Percentiles rank a stretch among this genome's conserved stretches.
phyloP scores from a whole-genome alignment of 1,140 invertebrate species.

The Drosophila nasuta region DNA sequence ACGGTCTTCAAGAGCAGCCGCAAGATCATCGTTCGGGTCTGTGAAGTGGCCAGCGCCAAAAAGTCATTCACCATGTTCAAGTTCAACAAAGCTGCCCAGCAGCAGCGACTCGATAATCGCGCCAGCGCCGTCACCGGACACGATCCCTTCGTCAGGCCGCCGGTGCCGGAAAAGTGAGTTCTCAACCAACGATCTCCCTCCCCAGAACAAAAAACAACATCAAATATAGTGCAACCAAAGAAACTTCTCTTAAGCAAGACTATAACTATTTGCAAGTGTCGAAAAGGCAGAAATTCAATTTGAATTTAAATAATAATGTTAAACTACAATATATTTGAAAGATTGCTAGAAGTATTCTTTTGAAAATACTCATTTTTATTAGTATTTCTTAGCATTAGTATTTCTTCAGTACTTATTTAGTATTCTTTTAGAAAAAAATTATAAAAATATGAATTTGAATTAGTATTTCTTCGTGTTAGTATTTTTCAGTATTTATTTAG shows the following conservation, averaged over 20 bases:
- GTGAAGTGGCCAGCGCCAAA: conserved; percentile 84
- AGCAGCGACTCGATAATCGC: conserved; percentile 87
- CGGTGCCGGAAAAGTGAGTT: conserved; percentile 86
- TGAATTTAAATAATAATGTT: too few species aligned
- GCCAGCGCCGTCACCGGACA: conserved; percentile 90
- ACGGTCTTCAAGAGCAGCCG: conserved; percentile 85
- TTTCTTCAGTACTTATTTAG: too few species aligned
- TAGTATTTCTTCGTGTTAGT: too few species aligned
- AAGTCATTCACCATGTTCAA: conserved; percentile 89
- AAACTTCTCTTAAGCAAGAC: not conserved
- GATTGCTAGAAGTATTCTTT: too few species aligned
- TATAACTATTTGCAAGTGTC: not conserved
- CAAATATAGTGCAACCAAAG: not conserved
- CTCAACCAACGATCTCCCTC: not conserved
- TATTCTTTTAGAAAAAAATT: too few species aligned
- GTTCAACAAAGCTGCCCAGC: conserved; percentile 90
- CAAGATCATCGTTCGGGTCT: conserved; percentile 84
- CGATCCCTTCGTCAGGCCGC: conserved; percentile 90
- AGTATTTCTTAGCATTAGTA: too few species aligned
- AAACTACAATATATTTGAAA: too few species aligned
- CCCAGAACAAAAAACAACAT: not conserved
- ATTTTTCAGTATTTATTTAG: too few species aligned
- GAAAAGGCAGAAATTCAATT: not conserved
- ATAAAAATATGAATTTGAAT: too few species aligned
- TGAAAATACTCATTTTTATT: too few species aligned